Base-by-base conservation (phyloP, 2,113 vertebrate species). In the Xiphophorus couchianus region DNA sequence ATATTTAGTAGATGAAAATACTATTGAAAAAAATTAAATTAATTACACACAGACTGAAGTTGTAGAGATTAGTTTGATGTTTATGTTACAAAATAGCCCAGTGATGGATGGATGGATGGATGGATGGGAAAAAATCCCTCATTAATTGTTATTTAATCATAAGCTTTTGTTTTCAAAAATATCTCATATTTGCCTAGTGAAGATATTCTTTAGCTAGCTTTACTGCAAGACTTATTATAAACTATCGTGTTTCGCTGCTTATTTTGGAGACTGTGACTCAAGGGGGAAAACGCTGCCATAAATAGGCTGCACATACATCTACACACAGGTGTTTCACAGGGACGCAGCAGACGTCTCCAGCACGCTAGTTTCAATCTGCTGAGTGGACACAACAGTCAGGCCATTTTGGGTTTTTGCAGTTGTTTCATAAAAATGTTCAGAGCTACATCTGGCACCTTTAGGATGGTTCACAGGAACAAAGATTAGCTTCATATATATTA, bases 311-410 rank as follows among this genome's bases (percentile, higher is more conserved):
- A 44, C 25, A 31, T 44, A 60, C 62, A 60, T 79, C 75, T 68
- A 39, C 66, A 39, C 66, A 63, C 84, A 86, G 80, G 80, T 85
- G 82, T 71, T 79, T 84, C 33, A 72, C 29, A 64, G 74, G 62
- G 73, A 37, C 10, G 74, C 58, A 25, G 58, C 35, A 62, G 61
- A n/a, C 19, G 51, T 65, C 77, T 66, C 61, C 42, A 64, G 27
- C 58, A 74, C 7, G 54, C 67, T 60, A n/a, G 42, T 74, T 72
- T 73, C 30, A 78, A 58, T 29, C n/a, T 81, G 90, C 88, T 91
- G 90, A 86, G 33, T 73, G 29, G 22, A 77, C 72, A 85, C 63
- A 86, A 84, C 66, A 58, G 54, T 66, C 42, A 58, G 5, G 62
- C 4, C 14, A 44, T 66, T 64, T 69, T 81, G 62, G 60, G 67